phyloP scores from a whole-genome alignment of 2,888 invertebrate genomes.

The Romanomermis culicivorax region DNA sequence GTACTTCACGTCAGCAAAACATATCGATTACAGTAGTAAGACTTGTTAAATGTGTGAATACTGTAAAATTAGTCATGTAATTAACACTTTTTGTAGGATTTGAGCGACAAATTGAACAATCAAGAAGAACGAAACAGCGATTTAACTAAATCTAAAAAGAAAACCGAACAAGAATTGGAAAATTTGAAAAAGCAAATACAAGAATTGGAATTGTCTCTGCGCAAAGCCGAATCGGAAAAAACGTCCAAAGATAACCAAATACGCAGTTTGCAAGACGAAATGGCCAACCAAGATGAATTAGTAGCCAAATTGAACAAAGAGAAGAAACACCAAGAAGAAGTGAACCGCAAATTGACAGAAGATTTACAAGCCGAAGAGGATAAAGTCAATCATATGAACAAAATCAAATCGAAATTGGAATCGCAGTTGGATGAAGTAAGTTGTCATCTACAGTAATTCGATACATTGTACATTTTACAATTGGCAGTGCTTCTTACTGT shows the following conservation, averaged over 20 bases:
- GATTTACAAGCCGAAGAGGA: conserved; percentile 28
- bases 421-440: conserved; percentile 26
- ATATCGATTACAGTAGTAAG: no score
- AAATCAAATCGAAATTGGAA: conserved; percentile 27
- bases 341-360: conserved; percentile 26
- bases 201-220: conserved; percentile 22
- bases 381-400: conserved; percentile 28
- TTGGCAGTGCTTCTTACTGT: no score
- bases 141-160: conserved; percentile 22
- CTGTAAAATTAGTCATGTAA: no score
- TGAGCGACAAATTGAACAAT: conserved; percentile 18
- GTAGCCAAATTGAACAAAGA: conserved; percentile 27
- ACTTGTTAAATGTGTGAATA: no score
- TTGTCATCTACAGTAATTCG: no score
- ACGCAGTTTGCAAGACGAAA: conserved; percentile 53
- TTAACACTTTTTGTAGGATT: background rate
- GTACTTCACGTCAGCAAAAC: no score
- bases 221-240: conserved; percentile 27
- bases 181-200: conserved; percentile 39
- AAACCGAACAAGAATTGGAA: conserved; percentile 77
- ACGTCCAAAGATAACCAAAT: conserved; percentile 16
- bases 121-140: conserved; percentile 25
- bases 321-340: conserved; percentile 27
- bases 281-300: conserved; percentile 97
- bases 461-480: no score